These are phyloP conservation scores for Pantala flavescens DNA, from an alignment of 1,140 invertebrate genomes.

Conservation along the genomic window DNA sequence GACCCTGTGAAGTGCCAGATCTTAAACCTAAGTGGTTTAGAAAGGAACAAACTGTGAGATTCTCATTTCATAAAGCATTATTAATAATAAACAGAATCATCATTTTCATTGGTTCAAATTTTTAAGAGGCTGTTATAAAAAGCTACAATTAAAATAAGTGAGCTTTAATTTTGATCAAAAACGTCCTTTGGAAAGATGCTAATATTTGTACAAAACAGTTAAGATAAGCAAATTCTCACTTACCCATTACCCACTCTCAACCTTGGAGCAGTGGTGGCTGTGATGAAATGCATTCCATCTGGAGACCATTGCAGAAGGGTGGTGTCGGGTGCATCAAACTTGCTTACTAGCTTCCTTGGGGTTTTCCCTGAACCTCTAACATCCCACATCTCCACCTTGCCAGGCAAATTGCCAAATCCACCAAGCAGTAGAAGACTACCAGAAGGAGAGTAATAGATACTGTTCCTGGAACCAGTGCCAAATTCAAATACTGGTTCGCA, in stretches of 20 bases:
- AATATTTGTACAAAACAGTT: conserved; percentile 15
- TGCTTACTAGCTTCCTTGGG: conserved; percentile 58
- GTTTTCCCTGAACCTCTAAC: conserved; percentile 71
- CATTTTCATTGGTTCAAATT: too few relatives aligned
- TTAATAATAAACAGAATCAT: too few relatives aligned
- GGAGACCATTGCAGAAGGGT: conserved; percentile 85
- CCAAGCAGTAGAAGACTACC: conserved; percentile 80
- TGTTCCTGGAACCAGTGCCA: conserved; percentile 77
- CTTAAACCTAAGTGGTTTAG: conserved; percentile 53
- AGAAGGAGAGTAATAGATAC: conserved; percentile 80
- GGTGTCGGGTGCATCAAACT: conserved; percentile 69
- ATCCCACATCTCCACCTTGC: conserved; percentile 89
- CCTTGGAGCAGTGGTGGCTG: conserved; percentile 86
- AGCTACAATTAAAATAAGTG: too few relatives aligned
- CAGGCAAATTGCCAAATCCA: conserved; percentile 90
- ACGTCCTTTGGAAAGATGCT: too few relatives aligned
- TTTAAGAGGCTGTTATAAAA: too few relatives aligned
- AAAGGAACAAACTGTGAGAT: too few relatives aligned
- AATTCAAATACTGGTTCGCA: conserved; percentile 89
- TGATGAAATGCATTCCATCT: conserved; percentile 84
- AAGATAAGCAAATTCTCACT: conserved; percentile 21
- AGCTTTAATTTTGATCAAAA: too few relatives aligned
- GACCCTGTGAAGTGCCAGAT: conserved; percentile 85
- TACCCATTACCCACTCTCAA: conserved; percentile 82
- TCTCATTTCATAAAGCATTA: too few relatives aligned